Percentiles rank a stretch among this genome's conserved stretches.
phyloP scores from a whole-genome alignment of 2,797 vertebrate genomes.

The Danio albolineatus region DNA sequence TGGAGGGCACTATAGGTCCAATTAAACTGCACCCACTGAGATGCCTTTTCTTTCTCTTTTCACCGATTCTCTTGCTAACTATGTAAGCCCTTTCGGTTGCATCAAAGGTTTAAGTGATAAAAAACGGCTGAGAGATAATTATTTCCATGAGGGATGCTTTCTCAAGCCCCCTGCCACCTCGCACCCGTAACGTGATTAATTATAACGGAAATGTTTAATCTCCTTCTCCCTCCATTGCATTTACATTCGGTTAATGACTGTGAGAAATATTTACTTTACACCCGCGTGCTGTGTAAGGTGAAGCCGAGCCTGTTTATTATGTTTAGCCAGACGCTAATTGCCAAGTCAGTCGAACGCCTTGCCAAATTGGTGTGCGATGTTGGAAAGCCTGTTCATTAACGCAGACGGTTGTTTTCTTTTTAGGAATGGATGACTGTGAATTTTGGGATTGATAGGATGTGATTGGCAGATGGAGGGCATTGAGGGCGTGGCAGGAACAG shows the following conservation, averaged over 20 bases:
- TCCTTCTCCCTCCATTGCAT: constrained; percentile 61
- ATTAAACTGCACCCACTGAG: constrained; percentile 64
- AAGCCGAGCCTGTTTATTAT: constrained; percentile 54
- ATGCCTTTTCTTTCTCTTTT: constrained; percentile 46
- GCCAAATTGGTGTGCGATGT: constrained; percentile 48
- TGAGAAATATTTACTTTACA: constrained; percentile 67
- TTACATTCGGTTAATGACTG: constrained; percentile 70
- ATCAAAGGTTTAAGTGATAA: constrained; percentile 61
- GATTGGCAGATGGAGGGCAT: constrained; percentile 52
- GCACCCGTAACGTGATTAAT: constrained; percentile 69
- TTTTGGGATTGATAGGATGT: constrained; percentile 22
- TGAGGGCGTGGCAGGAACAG: constrained; percentile 49
- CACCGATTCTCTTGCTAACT: constrained; percentile 28
- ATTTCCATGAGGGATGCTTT: constrained; percentile 70
- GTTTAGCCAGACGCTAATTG: constrained; percentile 57
- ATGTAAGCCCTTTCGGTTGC: constrained; percentile 20
- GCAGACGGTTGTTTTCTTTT: constrained; percentile 33
- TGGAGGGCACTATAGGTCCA: constrained; percentile 43
- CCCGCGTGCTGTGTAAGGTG: constrained; percentile 44
- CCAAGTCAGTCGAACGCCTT: constrained; percentile 42
- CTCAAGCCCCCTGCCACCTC: constrained; percentile 67
- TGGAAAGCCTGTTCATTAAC: constrained; percentile 54
- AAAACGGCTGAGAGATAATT: constrained; percentile 70
- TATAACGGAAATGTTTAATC: constrained; percentile 71
- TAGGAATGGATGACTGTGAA: constrained; percentile 4